These are phyloP conservation scores for Hippolais icterina DNA, from an alignment of 2,113 vertebrate species.

Conservation along the genomic window DNA sequence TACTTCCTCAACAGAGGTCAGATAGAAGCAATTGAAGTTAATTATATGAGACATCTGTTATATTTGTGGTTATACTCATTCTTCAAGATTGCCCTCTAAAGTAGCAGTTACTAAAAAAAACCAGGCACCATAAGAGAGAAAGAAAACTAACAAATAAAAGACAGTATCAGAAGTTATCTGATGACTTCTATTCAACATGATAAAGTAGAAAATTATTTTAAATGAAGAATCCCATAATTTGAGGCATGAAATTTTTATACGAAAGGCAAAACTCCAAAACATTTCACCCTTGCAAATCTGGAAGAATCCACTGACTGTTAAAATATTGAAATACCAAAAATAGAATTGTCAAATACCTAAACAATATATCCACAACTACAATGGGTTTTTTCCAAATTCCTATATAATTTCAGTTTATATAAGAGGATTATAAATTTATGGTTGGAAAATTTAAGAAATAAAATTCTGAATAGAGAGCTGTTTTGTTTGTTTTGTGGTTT, in stretches of 20 bases:
- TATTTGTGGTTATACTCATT: constrained; percentile 71
- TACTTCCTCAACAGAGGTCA: constrained; percentile 77
- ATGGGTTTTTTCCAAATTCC: neutral
- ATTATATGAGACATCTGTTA: constrained; percentile 78
- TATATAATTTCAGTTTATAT: neutral
- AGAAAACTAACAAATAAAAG: neutral
- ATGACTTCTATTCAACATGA: neutral
- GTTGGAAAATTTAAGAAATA: neutral
- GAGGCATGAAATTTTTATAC: neutral
- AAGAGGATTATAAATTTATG: neutral
- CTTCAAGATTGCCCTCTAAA: constrained; percentile 69
- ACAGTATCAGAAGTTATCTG: neutral
- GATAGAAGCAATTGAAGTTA: constrained; percentile 71
- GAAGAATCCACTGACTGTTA: neutral
- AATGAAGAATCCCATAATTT: neutral
- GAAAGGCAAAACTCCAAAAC: neutral
- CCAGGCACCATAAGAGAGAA: neutral
- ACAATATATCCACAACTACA: neutral
- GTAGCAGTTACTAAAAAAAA: constrained; percentile 52
- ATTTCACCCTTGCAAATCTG: neutral
- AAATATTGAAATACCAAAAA: neutral
- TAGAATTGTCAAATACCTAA: neutral
- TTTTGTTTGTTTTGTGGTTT: too few relatives aligned
- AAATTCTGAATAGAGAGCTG: neutral
- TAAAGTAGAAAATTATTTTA: neutral